Evolutionary conservation across 2,888 invertebrate genomes (phyloP).

Genomic region (Drosophila peninsularis): DNA sequence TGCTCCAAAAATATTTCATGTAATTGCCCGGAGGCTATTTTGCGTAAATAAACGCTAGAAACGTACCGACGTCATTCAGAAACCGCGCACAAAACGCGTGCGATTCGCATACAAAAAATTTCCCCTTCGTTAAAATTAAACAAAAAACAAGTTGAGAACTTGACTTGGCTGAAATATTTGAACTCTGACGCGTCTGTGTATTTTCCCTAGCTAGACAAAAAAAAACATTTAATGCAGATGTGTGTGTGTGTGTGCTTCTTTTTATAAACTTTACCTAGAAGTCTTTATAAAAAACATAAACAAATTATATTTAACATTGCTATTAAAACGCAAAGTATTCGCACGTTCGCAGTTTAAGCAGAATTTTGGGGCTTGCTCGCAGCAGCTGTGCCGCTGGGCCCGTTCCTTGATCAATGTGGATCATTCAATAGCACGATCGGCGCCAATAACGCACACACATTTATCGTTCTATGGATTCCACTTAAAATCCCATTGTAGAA

Average conservation of each 20-base stretch:
- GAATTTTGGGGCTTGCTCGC: conserved; percentile 41
- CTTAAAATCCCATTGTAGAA: conserved; percentile 34
- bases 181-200: conserved; percentile 48
- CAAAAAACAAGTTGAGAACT: conserved; percentile 12
- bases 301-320: conserved; percentile 34
- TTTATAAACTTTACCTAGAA: conserved; percentile 63
- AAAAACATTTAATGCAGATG: conserved; percentile 20
- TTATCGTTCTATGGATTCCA: conserved; percentile 32
- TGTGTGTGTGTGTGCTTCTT: conserved; percentile 14
- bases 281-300: conserved; percentile 41
- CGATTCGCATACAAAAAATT: conserved; percentile 17
- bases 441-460: conserved; percentile 13
- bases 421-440: not conserved
- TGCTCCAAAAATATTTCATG: conserved; percentile 51
- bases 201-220: conserved; percentile 42
- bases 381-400: conserved; percentile 11
- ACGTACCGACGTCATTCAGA: conserved; percentile 53
- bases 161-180: conserved; percentile 21
- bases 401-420: conserved; percentile 24
- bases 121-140: not conserved
- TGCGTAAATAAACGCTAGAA: conserved; percentile 42
- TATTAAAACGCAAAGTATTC: conserved; percentile 61
- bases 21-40: conserved; percentile 46
- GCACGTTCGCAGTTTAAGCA: conserved; percentile 26
- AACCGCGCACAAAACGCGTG: conserved; percentile 43